These are phyloP conservation scores for Etheostoma cragini DNA, from an alignment of 2,113 vertebrate species.

Conservation along the genomic window DNA sequence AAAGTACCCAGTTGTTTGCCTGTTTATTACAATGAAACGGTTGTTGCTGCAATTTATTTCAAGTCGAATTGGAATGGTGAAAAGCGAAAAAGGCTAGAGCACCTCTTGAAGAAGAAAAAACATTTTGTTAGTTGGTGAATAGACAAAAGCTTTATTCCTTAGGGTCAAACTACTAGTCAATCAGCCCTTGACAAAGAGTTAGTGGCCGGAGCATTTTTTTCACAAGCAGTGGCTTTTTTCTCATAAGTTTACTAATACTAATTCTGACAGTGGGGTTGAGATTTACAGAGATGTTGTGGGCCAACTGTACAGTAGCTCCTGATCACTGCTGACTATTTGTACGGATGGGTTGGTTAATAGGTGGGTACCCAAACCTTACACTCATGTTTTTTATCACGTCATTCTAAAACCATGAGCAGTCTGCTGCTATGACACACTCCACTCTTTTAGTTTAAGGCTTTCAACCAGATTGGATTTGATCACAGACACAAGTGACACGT, in stretches of 20 bases:
- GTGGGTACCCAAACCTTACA: too few species aligned
- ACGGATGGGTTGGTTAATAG: not conserved
- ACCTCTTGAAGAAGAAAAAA: not conserved
- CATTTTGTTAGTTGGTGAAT: not conserved
- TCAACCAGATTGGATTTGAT: too few species aligned
- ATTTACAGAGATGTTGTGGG: not conserved
- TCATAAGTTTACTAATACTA: not conserved
- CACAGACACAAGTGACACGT: too few species aligned
- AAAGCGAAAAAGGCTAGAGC: not conserved
- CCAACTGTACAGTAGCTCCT: not conserved
- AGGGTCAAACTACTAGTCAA: not conserved
- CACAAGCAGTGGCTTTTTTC: not conserved
- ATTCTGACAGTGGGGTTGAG: not conserved
- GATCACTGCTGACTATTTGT: not conserved
- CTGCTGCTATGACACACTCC: not conserved
- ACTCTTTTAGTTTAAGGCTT: not conserved
- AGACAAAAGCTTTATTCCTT: not conserved
- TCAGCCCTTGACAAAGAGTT: not conserved
- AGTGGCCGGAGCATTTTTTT: too few species aligned
- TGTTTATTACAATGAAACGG: slow-evolving; percentile 12
- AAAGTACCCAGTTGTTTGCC: not conserved
- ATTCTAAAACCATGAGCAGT: too few species aligned
- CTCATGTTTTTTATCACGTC: too few species aligned
- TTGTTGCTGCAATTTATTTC: not conserved
- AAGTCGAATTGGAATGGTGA: too few species aligned